A percentile compares a stretch with the other conserved stretches of the same genome.
phyloP scores from a whole-genome alignment of 2,888 invertebrate species.

The Stenodema calcarata region DNA sequence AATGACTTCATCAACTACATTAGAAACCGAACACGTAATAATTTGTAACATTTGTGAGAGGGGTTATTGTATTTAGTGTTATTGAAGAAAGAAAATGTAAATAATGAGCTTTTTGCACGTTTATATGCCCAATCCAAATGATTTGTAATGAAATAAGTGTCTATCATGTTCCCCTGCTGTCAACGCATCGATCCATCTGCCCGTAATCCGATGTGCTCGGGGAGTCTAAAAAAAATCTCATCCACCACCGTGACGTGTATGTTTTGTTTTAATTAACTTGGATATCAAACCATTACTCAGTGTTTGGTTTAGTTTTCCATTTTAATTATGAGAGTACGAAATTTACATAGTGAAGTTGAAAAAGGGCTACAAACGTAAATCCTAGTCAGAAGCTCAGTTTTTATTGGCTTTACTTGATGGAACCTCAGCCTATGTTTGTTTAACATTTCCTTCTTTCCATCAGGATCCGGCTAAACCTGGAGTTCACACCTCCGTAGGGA shows the following conservation, averaged over 20 bases:
- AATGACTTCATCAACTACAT: no score
- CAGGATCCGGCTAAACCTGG: background rate
- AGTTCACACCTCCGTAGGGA: no score
- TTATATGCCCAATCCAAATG: slow-evolving; percentile 12
- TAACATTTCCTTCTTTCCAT: background rate
- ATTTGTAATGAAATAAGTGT: slow-evolving; percentile 23
- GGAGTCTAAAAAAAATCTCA: background rate
- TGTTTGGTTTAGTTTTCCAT: slow-evolving; percentile 25
- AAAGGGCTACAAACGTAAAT: background rate
- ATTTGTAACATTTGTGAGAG: no score
- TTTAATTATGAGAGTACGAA: slow-evolving; percentile 24
- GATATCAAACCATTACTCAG: slow-evolving; percentile 23
- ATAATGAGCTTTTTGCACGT: no score
- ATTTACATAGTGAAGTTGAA: background rate
- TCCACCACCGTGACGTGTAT: background rate
- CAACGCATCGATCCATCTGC: slow-evolving; percentile 17
- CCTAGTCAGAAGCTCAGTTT: slow-evolving; percentile 1
- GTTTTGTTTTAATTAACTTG: slow-evolving; percentile 30
- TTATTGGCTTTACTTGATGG: slow-evolving; percentile 31
- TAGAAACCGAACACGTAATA: no score
- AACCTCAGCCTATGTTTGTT: background rate
- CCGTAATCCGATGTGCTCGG: background rate
- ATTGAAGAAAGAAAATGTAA: no score
- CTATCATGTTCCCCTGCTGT: background rate
- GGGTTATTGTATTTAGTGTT: no score